phyloP scores from a whole-genome alignment of 2,888 invertebrate species.

The Microplitis deprimator region DNA sequence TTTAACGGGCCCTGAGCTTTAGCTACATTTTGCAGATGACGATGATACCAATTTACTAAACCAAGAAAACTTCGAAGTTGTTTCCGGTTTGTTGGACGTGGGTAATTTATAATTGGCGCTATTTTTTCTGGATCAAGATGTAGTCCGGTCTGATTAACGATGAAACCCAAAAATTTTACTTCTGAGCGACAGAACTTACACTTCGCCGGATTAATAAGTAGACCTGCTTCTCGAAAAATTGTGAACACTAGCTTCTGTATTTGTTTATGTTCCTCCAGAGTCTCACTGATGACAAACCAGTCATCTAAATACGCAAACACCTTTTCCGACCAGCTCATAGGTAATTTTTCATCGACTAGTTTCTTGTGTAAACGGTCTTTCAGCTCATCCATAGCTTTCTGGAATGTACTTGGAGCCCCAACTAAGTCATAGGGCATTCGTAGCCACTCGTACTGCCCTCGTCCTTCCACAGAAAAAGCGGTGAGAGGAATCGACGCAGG shows the following conservation, averaged over 20 bases:
- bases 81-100: constrained; percentile 31
- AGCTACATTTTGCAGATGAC: constrained; percentile 33
- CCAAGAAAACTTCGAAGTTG: constrained; percentile 41
- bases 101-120: constrained; percentile 4
- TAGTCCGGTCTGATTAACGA: constrained; percentile 31
- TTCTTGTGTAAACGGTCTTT: no score
- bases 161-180: constrained; percentile 37
- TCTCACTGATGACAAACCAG: constrained; percentile 8
- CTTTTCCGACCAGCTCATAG: no score
- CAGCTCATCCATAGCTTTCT: constrained; percentile 16
- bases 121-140: constrained; percentile 39
- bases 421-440: no score
- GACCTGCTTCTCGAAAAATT: constrained; percentile 21
- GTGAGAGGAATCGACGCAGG: constrained; percentile 32
- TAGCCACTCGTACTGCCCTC: no score
- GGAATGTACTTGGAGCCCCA: no score
- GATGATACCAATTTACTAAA: constrained; percentile 42
- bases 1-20: constrained; percentile 21
- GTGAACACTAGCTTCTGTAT: neutral
- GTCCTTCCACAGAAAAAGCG: constrained; percentile 43
- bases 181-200: constrained; percentile 32
- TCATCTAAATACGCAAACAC: constrained; percentile 26
- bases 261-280: no score
- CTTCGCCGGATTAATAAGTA: constrained; percentile 30
- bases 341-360: no score